Conservation (phyloP, 2,797 vertebrate genomes). For the Acipenser ruthenus region DNA sequence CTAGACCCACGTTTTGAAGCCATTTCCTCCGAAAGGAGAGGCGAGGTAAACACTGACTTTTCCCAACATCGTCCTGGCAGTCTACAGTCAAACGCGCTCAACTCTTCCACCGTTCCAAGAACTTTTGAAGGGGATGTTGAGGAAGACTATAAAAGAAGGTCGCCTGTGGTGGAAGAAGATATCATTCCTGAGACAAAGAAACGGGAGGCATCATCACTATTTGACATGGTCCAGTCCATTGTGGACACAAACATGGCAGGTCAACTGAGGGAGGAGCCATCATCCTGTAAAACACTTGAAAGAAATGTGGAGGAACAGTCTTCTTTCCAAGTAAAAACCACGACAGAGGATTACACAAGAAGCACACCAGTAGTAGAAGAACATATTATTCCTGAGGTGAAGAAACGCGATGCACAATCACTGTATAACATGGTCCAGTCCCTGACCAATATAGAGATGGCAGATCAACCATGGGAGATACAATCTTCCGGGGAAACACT, state of each 20-base stretch:
- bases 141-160: conserved; percentile 12
- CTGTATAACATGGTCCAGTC: too few relatives aligned
- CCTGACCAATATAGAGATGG: neutral
- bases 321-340: conserved; percentile 4
- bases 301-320: conserved; percentile 19
- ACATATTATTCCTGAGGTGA: too few relatives aligned
- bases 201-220: neutral
- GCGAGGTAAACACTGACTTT: neutral
- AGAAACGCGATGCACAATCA: too few relatives aligned
- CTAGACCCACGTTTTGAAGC: too few relatives aligned
- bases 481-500: conserved; percentile 22
- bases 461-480: conserved; percentile 4
- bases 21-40: too few relatives aligned
- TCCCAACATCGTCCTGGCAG: too few relatives aligned
- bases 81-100: too few relatives aligned
- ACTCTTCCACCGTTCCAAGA: too few relatives aligned
- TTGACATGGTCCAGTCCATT: neutral
- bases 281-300: conserved; percentile 25
- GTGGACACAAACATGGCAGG: conserved; percentile 5
- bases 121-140: neutral
- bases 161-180: conserved; percentile 18
- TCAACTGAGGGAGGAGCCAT: conserved; percentile 4
- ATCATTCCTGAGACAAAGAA: conserved; percentile 11
- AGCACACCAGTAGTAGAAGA: too few relatives aligned
- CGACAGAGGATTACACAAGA: too few relatives aligned